Evolutionary conservation across 1,140 invertebrate species (phyloP).

Genomic region (Planococcus citri): DNA sequence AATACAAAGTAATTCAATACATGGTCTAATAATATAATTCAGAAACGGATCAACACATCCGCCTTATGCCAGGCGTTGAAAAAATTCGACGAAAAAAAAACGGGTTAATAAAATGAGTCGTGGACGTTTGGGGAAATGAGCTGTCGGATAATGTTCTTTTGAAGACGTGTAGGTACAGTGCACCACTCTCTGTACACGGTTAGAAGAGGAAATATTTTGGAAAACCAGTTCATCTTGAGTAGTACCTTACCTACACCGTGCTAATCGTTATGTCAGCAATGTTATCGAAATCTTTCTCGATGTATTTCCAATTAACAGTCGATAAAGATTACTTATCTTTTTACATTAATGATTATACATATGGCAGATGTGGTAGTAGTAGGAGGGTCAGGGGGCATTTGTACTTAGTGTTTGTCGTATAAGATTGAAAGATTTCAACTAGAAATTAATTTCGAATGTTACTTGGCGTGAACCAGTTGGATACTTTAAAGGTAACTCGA

Average conservation of each 20-base stretch:
- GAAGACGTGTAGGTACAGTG: too few relatives aligned
- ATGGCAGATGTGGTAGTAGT: background rate
- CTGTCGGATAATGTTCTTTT: background rate
- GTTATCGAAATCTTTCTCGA: constrained; percentile 10
- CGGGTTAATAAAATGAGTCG: background rate
- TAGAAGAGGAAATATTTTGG: background rate
- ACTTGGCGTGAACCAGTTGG: too few relatives aligned
- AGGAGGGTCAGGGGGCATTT: too few relatives aligned
- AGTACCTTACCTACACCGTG: too few relatives aligned
- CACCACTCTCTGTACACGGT: too few relatives aligned
- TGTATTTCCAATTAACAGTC: constrained; percentile 3
- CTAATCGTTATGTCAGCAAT: constrained; percentile 14
- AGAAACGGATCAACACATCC: background rate
- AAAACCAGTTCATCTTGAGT: background rate
- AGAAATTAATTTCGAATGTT: too few relatives aligned
- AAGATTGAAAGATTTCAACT: background rate
- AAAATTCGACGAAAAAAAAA: background rate
- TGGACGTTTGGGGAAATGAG: background rate
- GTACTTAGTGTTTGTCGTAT: background rate
- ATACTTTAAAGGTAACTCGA: too few relatives aligned
- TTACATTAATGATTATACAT: background rate
- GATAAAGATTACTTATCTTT: constrained; percentile 16
- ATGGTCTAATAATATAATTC: background rate
- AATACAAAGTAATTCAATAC: background rate
- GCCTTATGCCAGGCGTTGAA: background rate